Evolutionary conservation across 2,113 vertebrate species (phyloP), one percentile per base, ranked within the genome.

Genomic region (Carlito syrichta): DNA sequence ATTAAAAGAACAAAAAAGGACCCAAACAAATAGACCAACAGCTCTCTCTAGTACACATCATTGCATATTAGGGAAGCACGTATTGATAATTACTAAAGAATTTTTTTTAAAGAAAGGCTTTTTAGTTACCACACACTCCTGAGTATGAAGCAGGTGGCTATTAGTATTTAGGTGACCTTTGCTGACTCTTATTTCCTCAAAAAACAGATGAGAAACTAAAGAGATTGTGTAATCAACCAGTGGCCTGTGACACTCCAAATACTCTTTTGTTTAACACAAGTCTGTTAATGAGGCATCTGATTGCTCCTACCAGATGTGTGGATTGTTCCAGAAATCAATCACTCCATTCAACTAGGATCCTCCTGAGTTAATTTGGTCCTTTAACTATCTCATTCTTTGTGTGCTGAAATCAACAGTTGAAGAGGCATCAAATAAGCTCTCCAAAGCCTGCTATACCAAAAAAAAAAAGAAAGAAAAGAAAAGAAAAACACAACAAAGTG

Each of bases 271-370:
- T 96, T 89, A 86, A 86, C 84, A 95, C 5, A 45, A 77, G 63
- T 85, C 86, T 96, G 83, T 86, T 96, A 95, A 97, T 68, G 84
- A 95, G 52, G 74, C 62, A 60, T 94, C 92, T 89, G 48, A 91
- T 89, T 73, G 62, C 79, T 90, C 83, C 93, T 83, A 45, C 90
- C 83, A 96, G 90, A 89, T 95, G 87, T 91, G 68, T 78, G 78
- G 48, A 96, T 96, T 95, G 94, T 96, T 96, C 69, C 54, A 92
- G 94, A 96, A 96, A 94, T 95, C 94, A 96, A 92, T 97, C 89
- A 95, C 60, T 93, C 71, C 13, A 83, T 91, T 97, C 87, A 96
- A 40, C 68, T 89, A 54, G 84, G 86, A 92, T 50, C 54, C 87
- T 95, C 73, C 87, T 95, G 79, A 97, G 90, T 93, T 89, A 96